Conservation (phyloP, 2,113 vertebrate species). For the Spizaetus ornatus region DNA sequence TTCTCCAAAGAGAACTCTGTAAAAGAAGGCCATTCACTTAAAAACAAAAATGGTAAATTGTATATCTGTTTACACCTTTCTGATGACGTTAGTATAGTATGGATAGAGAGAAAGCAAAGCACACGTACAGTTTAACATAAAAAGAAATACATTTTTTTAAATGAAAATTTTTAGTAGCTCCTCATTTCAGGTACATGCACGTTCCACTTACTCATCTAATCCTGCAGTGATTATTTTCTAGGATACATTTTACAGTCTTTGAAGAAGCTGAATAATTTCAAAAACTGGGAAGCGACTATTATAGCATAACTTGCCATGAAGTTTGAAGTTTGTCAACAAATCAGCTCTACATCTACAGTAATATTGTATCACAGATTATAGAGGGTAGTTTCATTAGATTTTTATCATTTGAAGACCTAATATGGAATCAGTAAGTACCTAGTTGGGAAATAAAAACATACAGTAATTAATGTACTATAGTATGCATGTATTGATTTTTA, state of each 20-base stretch:
- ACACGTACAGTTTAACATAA: not conserved
- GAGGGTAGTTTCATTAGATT: not conserved
- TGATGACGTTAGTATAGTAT: not conserved
- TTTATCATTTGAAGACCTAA: not conserved
- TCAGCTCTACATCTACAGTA: not conserved
- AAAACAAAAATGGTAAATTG: not conserved
- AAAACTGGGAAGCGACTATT: not conserved
- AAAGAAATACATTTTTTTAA: not conserved
- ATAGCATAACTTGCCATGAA: not conserved
- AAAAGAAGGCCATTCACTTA: not conserved
- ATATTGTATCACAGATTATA: not conserved
- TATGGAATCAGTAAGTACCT: conserved; percentile 1
- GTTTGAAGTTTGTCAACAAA: not conserved
- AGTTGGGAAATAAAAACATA: not conserved
- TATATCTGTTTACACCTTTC: not conserved
- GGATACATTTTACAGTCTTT: not conserved
- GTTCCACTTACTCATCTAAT: not conserved
- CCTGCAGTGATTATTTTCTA: not conserved
- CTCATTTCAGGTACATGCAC: not conserved
- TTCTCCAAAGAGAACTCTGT: not conserved
- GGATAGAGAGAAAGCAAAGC: not conserved
- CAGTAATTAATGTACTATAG: conserved; percentile 32
- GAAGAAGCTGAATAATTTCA: not conserved
- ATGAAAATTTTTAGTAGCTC: not conserved
- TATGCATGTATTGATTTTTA: conserved; percentile 54